These are phyloP conservation scores for Hartigia nigra DNA, from an alignment of 2,888 invertebrate species.

Conservation along the genomic window DNA sequence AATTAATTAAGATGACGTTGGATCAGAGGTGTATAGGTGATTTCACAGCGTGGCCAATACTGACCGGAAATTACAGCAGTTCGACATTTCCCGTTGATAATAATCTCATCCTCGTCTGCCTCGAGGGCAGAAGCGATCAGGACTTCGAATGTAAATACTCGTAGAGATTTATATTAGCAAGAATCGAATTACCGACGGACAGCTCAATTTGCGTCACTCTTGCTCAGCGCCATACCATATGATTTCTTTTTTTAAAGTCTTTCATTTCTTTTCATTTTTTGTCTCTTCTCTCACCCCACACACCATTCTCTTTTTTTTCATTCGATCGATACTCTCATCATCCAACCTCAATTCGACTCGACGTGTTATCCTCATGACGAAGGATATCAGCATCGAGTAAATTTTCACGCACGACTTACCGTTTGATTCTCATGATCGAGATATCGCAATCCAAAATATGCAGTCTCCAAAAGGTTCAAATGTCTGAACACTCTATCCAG, in stretches of 20 bases:
- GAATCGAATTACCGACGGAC: conserved; percentile 37
- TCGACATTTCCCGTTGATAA: conserved; percentile 51
- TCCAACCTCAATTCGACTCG: not conserved
- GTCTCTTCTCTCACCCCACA: not conserved
- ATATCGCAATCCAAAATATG: conserved; percentile 95
- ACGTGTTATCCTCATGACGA: not conserved
- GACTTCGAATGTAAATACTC: conserved; percentile 18
- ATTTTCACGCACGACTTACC: conserved; percentile 70
- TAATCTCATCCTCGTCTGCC: conserved; percentile 38
- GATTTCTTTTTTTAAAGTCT: not conserved
- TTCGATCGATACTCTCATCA: not conserved
- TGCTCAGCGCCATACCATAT: not conserved
- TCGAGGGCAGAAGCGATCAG: conserved; percentile 24
- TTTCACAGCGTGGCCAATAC: conserved; percentile 13
- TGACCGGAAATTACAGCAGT: conserved; percentile 54
- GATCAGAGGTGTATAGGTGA: not conserved
- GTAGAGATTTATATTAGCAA: conserved; percentile 30
- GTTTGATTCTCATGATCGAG: conserved; percentile 94
- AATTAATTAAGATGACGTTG: conserved; percentile 6
- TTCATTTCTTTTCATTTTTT: not conserved
- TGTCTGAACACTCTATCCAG: conserved; percentile 93
- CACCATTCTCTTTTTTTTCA: not conserved
- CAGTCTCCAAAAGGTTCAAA: conserved; percentile 93
- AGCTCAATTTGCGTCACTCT: conserved; percentile 5
- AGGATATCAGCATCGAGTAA: not conserved